Evolutionary conservation across 2,888 invertebrate species (phyloP).

Genomic region (Rhogogaster chlorosoma): DNA sequence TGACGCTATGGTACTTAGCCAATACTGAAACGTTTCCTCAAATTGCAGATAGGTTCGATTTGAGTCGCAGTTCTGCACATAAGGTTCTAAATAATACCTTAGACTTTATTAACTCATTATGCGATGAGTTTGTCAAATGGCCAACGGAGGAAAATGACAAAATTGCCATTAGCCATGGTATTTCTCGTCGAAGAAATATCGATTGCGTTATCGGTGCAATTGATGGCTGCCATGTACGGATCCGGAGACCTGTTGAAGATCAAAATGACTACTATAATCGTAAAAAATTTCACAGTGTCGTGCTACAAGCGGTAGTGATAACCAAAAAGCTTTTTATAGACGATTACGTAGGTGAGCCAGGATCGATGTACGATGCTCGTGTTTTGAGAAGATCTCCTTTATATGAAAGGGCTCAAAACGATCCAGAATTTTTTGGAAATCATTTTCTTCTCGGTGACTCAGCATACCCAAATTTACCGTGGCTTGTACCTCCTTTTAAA

Average conservation of each 20-base stretch:
- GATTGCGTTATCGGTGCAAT: slow-evolving; percentile 56
- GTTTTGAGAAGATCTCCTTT: slow-evolving; percentile 53
- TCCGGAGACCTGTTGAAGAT: slow-evolving; percentile 56
- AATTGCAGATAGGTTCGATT: no score
- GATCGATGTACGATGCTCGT: slow-evolving; percentile 53
- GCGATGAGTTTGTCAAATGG: no score
- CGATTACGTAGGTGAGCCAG: slow-evolving; percentile 28
- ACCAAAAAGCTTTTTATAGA: no score
- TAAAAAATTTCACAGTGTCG: slow-evolving; percentile 56
- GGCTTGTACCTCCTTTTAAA: no score
- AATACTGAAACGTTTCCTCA: no score
- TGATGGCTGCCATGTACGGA: slow-evolving; percentile 60
- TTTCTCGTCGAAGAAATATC: no score
- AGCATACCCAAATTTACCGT: slow-evolving; percentile 52
- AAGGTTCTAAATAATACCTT: no score
- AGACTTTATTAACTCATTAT: no score
- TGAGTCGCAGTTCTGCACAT: no score
- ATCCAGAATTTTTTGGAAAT: slow-evolving; percentile 20
- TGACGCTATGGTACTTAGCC: no score
- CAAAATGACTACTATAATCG: slow-evolving; percentile 59
- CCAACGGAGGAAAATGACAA: no score
- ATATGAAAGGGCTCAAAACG: slow-evolving; percentile 6
- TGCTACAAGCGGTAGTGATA: neutral
- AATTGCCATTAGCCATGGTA: no score
- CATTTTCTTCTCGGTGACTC: slow-evolving; percentile 56